These are phyloP conservation scores for Pogonomyrmex barbatus DNA, from an alignment of 1,140 invertebrate species.

Conservation along the genomic window DNA sequence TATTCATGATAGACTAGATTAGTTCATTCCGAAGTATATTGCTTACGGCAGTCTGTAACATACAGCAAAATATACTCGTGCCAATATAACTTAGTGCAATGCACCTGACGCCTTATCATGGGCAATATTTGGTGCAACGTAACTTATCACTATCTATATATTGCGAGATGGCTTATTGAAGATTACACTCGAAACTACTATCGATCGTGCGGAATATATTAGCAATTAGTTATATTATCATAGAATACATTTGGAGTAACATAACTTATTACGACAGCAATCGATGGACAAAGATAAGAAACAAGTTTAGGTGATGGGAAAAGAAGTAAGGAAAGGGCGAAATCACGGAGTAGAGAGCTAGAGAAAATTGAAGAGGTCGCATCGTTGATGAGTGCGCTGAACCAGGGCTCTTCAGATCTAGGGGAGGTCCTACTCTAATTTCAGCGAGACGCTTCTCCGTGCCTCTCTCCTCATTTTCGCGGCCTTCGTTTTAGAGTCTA, in stretches of 20 bases:
- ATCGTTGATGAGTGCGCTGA: conserved; percentile 52
- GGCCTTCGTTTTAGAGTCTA: conserved; percentile 40
- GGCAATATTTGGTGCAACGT: conserved; percentile 32
- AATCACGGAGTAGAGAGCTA: conserved; percentile 52
- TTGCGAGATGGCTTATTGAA: conserved; percentile 11
- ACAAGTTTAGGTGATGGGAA: conserved; percentile 47
- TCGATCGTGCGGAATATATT: not conserved
- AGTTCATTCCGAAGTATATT: conserved; percentile 31
- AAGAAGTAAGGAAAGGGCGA: conserved; percentile 22
- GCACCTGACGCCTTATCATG: conserved; percentile 23
- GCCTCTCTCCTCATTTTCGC: conserved; percentile 51
- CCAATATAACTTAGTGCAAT: conserved; percentile 18
- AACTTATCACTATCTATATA: conserved; percentile 35
- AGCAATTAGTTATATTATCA: conserved; percentile 62
- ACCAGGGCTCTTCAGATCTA: conserved; percentile 41
- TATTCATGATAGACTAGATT: not conserved
- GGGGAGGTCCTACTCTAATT: conserved; percentile 67
- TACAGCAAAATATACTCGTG: conserved; percentile 7
- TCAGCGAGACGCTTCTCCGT: conserved; percentile 25
- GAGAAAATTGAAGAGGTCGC: conserved; percentile 54
- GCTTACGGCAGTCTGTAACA: not conserved
- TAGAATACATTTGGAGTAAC: conserved; percentile 43
- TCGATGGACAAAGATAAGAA: conserved; percentile 64
- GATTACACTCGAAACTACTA: not conserved
- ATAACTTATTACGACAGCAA: conserved; percentile 36